These are phyloP conservation scores for Eupelmus urozonus DNA, from an alignment of 2,888 invertebrate species.

Conservation along the genomic window DNA sequence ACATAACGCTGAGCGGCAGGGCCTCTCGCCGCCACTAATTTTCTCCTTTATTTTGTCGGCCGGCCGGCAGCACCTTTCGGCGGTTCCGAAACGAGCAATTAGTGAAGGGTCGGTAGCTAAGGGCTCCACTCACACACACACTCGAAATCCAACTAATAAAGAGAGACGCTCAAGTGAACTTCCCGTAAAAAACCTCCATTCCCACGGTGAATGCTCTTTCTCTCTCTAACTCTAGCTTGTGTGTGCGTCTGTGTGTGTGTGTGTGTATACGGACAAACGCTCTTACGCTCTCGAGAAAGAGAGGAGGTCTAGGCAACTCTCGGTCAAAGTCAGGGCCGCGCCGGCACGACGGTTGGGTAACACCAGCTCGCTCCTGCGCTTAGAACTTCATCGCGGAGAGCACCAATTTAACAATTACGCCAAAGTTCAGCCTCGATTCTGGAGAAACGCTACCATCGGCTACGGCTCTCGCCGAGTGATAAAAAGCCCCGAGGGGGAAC, in stretches of 20 bases:
- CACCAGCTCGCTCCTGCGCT: slow-evolving; percentile 4
- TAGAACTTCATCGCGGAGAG: slow-evolving; percentile 16
- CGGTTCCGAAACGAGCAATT: slow-evolving; percentile 28
- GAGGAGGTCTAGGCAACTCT: too few relatives aligned
- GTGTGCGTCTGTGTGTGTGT: background rate
- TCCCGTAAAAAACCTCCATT: slow-evolving; percentile 54
- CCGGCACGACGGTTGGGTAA: slow-evolving; percentile 35
- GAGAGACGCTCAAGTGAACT: slow-evolving; percentile 17
- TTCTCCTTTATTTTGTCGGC: slow-evolving; percentile 2
- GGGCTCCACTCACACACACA: background rate
- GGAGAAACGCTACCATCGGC: too few relatives aligned
- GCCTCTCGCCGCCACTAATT: slow-evolving; percentile 2
- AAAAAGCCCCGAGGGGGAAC: background rate
- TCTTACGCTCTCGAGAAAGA: slow-evolving; percentile 10
- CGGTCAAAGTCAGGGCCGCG: slow-evolving; percentile 52
- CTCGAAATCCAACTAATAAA: slow-evolving; percentile 33
- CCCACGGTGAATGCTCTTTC: slow-evolving; percentile 53
- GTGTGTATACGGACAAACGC: slow-evolving; percentile 13
- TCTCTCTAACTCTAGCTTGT: too few relatives aligned
- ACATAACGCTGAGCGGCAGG: background rate
- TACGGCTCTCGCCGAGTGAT: background rate
- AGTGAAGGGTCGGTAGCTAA: slow-evolving; percentile 23
- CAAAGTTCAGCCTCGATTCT: background rate
- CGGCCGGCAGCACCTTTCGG: background rate
- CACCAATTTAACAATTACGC: slow-evolving; percentile 38